These are phyloP conservation scores for Salticus scenicus DNA, from an alignment of 2,888 invertebrate species.

Conservation along the genomic window DNA sequence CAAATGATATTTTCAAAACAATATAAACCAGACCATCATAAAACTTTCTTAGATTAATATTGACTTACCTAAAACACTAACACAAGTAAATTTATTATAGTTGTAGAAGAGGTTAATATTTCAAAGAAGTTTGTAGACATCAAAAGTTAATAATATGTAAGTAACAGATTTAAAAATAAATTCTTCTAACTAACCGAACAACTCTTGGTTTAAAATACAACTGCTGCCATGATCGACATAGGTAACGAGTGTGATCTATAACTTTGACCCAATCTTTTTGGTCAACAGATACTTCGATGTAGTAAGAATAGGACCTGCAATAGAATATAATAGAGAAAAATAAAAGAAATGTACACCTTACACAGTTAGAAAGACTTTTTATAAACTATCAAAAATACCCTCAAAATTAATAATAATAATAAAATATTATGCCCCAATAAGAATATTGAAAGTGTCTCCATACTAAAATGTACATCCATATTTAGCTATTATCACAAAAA, in stretches of 20 bases:
- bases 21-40: too few species aligned
- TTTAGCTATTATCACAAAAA: too few species aligned
- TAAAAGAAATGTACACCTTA: neutral
- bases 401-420: neutral
- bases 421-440: too few species aligned
- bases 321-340: neutral
- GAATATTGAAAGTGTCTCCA: too few species aligned
- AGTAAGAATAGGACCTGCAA: conserved; percentile 84
- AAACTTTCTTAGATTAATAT: too few species aligned
- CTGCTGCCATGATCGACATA: conserved; percentile 97
- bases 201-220: conserved; percentile 93
- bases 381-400: neutral
- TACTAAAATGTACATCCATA: too few species aligned
- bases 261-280: conserved; percentile 95
- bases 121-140: too few species aligned
- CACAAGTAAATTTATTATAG: too few species aligned
- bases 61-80: too few species aligned
- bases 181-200: conserved; percentile 79
- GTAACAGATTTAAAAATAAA: neutral
- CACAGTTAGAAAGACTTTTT: neutral
- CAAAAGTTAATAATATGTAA: too few species aligned
- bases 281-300: conserved; percentile 90
- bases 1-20: too few species aligned
- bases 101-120: too few species aligned
- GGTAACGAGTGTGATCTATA: conserved; percentile 92